A percentile compares a stretch with the other conserved stretches of the same genome.
phyloP scores from a whole-genome alignment of 2,113 vertebrate species.

The Sarotherodon lohbergeri region DNA sequence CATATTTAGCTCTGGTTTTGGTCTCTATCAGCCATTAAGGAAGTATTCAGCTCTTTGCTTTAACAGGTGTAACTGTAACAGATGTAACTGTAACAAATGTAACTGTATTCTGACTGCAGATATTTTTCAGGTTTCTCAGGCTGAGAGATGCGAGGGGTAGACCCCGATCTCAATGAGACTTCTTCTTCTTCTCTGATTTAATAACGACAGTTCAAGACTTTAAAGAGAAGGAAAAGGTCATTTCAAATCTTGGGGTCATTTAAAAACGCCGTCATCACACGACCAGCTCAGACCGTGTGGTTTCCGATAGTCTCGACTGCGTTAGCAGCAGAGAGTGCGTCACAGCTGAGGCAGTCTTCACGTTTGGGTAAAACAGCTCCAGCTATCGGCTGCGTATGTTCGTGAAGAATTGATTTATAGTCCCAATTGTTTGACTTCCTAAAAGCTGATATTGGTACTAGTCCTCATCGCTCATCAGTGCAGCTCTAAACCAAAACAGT shows the following conservation, averaged over 20 bases:
- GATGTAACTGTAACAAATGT: rapidly evolving
- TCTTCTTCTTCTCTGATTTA: background rate
- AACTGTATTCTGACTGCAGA: background rate
- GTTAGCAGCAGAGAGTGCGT: background rate
- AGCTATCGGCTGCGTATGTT: background rate
- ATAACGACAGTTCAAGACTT: background rate
- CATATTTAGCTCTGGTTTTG: background rate
- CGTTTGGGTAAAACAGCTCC: background rate
- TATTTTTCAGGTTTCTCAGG: background rate
- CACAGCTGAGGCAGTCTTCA: background rate
- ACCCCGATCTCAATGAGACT: background rate
- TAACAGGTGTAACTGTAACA: rapidly evolving
- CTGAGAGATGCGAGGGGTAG: background rate
- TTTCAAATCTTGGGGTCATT: background rate
- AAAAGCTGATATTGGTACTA: background rate
- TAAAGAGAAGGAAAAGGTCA: background rate
- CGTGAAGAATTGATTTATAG: background rate
- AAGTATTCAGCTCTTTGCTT: background rate
- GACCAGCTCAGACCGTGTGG: background rate
- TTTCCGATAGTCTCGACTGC: background rate
- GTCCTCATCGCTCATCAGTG: background rate
- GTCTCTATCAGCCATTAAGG: background rate
- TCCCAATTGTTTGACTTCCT: background rate
- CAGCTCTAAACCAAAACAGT: background rate
- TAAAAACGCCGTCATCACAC: background rate